Evolutionary conservation across 92 coral and sea anemone genomes (phyloP).

Genomic region (Montipora capitata): DNA sequence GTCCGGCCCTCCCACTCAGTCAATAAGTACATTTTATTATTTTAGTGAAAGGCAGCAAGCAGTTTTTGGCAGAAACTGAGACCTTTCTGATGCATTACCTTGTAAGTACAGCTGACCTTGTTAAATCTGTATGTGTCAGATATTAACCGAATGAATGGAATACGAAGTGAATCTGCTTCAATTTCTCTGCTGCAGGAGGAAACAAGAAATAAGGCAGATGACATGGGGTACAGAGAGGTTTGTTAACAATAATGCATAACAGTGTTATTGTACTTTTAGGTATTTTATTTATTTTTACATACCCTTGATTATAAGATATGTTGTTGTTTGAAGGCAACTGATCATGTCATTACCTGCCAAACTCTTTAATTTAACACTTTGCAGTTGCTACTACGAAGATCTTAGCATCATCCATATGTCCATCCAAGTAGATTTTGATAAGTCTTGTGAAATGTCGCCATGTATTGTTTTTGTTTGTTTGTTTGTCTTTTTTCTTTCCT

Average conservation of each 20-base stretch:
- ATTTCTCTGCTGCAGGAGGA: conserved; percentile 64
- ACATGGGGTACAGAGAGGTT: conserved; percentile 76
- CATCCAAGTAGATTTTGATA: too few relatives aligned
- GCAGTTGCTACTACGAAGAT: too few relatives aligned
- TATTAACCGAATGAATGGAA: too few relatives aligned
- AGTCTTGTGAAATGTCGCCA: too few relatives aligned
- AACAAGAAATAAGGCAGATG: conserved; percentile 63
- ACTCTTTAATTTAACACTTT: too few relatives aligned
- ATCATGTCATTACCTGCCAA: background rate
- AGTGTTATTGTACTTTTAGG: background rate
- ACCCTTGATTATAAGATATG: background rate
- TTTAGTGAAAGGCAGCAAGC: conserved; percentile 89
- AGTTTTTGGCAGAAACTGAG: conserved; percentile 87
- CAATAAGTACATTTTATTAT: background rate
- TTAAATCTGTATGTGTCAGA: too few relatives aligned
- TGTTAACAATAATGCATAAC: background rate
- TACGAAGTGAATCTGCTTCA: background rate
- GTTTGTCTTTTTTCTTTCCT: too few relatives aligned
- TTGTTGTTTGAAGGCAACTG: background rate
- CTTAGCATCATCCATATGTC: too few relatives aligned
- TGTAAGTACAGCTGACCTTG: conserved; percentile 47
- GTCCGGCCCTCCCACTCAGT: too few relatives aligned
- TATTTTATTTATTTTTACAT: background rate
- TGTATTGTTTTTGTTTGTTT: too few relatives aligned
- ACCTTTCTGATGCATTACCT: conserved; percentile 83